Conservation (phyloP, 2,888 invertebrate genomes). For the Eupsilia transversa region DNA sequence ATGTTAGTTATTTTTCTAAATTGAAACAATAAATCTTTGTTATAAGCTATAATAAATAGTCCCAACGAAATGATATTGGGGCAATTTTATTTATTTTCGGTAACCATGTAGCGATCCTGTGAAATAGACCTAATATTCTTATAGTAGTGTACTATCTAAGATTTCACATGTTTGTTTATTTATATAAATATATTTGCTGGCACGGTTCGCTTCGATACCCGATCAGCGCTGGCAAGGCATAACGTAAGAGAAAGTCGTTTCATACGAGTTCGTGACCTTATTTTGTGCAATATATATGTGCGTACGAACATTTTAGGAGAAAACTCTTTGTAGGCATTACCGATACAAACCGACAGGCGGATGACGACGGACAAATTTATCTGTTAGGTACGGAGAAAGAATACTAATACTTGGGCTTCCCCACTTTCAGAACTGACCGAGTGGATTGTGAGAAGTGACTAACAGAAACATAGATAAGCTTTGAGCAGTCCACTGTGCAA, state of each 20-base stretch:
- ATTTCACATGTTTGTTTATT: constrained; percentile 41
- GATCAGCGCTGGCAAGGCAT: constrained; percentile 42
- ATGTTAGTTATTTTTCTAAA: constrained; percentile 64
- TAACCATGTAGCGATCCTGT: constrained; percentile 27
- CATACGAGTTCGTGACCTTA: constrained; percentile 62
- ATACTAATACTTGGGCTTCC: constrained; percentile 62
- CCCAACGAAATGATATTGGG: constrained; percentile 52
- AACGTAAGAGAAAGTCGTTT: constrained; percentile 53
- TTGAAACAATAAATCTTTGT: constrained; percentile 64
- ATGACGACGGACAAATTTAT: constrained; percentile 69
- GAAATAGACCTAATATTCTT: constrained; percentile 44
- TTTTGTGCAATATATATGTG: constrained; percentile 63
- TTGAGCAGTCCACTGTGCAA: background rate
- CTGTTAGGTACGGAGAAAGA: constrained; percentile 61
- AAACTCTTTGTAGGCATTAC: constrained; percentile 57
- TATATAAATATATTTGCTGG: constrained; percentile 31
- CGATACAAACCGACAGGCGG: constrained; percentile 57
- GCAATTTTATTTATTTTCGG: constrained; percentile 57
- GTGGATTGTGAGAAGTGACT: constrained; percentile 18
- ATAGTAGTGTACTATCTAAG: constrained; percentile 23
- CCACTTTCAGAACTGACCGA: constrained; percentile 21
- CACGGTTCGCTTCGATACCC: constrained; percentile 30
- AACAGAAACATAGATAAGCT: constrained; percentile 25
- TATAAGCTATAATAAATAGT: constrained; percentile 64
- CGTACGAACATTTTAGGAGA: constrained; percentile 62